These are phyloP conservation scores for Epicauta chinensis DNA, from an alignment of 1,140 invertebrate species.

Conservation along the genomic window DNA sequence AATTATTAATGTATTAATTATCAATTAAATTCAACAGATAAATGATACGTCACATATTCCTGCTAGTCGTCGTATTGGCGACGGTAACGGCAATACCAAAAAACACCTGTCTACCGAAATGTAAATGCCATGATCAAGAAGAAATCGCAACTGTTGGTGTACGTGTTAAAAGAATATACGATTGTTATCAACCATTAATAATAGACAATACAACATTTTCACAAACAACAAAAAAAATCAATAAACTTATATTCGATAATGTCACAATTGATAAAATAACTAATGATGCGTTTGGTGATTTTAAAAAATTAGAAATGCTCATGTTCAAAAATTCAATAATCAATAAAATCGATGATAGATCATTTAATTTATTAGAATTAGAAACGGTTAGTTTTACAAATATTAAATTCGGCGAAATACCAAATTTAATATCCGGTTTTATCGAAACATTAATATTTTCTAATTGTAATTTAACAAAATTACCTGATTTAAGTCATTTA, in stretches of 20 bases:
- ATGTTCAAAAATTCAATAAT: constrained; percentile 24
- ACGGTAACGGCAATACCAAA: no score
- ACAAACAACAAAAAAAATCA: neutral
- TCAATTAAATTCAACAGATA: no score
- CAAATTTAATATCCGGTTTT: constrained; percentile 27
- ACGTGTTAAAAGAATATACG: no score
- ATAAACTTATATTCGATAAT: neutral
- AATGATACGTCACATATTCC: no score
- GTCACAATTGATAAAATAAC: constrained; percentile 14
- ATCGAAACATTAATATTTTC: constrained; percentile 33
- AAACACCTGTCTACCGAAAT: no score
- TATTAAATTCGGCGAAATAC: constrained; percentile 23
- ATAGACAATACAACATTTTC: neutral
- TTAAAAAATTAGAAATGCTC: constrained; percentile 15
- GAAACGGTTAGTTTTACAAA: constrained; percentile 23
- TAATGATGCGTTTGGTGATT: constrained; percentile 22
- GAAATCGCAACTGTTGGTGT: no score
- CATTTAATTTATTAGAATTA: constrained; percentile 22
- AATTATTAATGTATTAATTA: no score
- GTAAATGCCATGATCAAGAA: no score
- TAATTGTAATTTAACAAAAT: constrained; percentile 29
- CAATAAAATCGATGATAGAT: constrained; percentile 22
- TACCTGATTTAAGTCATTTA: constrained; percentile 27
- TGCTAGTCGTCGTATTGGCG: no score
- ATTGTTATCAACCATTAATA: no score